A percentile compares a stretch with the other conserved stretches of the same genome.
phyloP scores from a whole-genome alignment of 2,113 vertebrate genomes.

The Elanoides forficatus region DNA sequence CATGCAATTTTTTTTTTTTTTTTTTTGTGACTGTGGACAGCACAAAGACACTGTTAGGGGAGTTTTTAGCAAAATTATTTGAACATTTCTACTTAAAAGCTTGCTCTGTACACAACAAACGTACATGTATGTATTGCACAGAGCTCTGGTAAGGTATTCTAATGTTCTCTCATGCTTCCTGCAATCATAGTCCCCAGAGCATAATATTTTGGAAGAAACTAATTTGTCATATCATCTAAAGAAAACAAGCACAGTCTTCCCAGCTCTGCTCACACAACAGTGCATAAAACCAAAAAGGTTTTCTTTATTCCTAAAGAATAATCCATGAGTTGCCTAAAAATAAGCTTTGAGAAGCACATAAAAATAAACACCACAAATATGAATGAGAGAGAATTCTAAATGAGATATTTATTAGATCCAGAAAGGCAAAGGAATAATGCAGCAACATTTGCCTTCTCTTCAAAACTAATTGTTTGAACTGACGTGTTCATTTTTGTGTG shows the following conservation, averaged over 20 bases:
- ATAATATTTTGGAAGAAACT: conserved; percentile 13
- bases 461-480: conserved; percentile 10
- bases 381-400: conserved; percentile 23
- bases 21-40: background rate
- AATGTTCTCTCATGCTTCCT: background rate
- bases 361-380: background rate
- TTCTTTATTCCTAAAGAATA: background rate
- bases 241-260: conserved; percentile 13
- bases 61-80: background rate
- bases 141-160: background rate
- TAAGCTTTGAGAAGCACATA: background rate
- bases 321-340: background rate
- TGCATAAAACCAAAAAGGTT: background rate
- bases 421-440: conserved; percentile 7
- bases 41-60: background rate
- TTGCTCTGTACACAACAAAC: background rate
- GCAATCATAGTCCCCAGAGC: background rate
- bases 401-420: background rate
- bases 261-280: background rate
- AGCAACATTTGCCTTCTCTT: background rate
- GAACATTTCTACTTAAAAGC: background rate
- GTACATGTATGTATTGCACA: background rate
- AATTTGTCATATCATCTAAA: conserved; percentile 28
- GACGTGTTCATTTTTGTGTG: background rate
- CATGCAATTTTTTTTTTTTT: background rate